A percentile compares a stretch with the other conserved stretches of the same genome.
Conservation (phyloP, 2,113 vertebrate genomes). For the Actenoides hombroni region DNA sequence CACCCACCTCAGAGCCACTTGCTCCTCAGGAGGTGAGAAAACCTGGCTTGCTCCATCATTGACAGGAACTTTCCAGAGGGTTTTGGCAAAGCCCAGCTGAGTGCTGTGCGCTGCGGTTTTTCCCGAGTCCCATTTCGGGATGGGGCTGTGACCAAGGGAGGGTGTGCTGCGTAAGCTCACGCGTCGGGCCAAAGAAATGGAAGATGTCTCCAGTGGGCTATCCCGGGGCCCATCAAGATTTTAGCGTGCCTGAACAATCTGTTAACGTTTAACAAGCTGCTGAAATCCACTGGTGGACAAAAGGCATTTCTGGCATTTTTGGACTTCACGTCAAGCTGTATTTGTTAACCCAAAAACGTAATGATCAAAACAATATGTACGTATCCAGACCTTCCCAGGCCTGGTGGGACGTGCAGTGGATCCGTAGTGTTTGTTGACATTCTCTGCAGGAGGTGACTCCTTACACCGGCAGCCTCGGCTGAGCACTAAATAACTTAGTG, state of each 20-base stretch:
- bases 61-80: background rate
- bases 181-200: background rate
- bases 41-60: fast-evolving
- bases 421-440: background rate
- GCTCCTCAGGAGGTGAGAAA: background rate
- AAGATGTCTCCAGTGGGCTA: background rate
- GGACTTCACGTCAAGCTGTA: background rate
- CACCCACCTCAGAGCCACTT: background rate
- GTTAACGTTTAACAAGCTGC: background rate
- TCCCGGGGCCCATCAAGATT: background rate
- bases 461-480: background rate
- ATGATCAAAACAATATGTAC: background rate
- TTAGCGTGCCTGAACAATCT: background rate
- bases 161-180: background rate
- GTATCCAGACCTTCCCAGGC: background rate
- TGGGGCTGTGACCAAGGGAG: background rate
- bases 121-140: background rate
- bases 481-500: background rate
- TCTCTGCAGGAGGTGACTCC: background rate
- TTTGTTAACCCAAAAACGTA: background rate
- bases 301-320: background rate
- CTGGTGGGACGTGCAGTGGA: background rate
- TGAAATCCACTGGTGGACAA: background rate
- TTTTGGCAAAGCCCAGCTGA: background rate
- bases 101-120: background rate